Evolutionary conservation across 2,113 vertebrate species (phyloP).

Genomic region (Pachyramphus minor): DNA sequence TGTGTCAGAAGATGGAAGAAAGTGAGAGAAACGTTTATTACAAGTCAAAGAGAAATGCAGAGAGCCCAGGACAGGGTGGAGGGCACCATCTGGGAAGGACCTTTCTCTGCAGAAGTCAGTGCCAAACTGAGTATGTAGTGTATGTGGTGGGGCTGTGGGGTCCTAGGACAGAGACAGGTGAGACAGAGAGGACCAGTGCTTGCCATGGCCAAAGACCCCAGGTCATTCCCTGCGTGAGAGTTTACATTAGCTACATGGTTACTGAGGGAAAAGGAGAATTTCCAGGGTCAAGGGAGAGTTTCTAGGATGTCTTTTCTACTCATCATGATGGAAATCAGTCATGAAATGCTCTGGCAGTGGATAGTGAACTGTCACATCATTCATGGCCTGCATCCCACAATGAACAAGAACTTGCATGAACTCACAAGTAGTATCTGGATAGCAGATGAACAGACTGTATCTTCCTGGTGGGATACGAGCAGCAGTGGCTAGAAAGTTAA

Average conservation of each 20-base stretch:
- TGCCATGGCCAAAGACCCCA: not conserved
- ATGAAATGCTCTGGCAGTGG: not conserved
- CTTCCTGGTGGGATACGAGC: not conserved
- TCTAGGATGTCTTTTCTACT: not conserved
- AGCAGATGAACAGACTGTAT: not conserved
- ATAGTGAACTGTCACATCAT: not conserved
- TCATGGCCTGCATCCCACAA: not conserved
- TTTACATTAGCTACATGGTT: not conserved
- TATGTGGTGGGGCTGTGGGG: accelerated
- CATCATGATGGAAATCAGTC: not conserved
- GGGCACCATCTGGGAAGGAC: not conserved
- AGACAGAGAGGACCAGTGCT: not conserved
- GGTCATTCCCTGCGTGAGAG: not conserved
- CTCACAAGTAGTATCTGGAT: not conserved
- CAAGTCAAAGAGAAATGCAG: not conserved
- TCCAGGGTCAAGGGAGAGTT: not conserved
- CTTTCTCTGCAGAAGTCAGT: not conserved
- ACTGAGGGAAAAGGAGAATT: not conserved
- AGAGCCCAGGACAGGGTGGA: not conserved
- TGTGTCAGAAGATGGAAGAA: not conserved
- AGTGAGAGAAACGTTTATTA: not conserved
- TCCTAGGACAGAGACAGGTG: not conserved
- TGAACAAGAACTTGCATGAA: not conserved
- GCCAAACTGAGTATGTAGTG: not conserved
- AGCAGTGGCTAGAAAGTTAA: not conserved